Conservation (phyloP, 2,797 vertebrate species). For the Salarias fasciatus region DNA sequence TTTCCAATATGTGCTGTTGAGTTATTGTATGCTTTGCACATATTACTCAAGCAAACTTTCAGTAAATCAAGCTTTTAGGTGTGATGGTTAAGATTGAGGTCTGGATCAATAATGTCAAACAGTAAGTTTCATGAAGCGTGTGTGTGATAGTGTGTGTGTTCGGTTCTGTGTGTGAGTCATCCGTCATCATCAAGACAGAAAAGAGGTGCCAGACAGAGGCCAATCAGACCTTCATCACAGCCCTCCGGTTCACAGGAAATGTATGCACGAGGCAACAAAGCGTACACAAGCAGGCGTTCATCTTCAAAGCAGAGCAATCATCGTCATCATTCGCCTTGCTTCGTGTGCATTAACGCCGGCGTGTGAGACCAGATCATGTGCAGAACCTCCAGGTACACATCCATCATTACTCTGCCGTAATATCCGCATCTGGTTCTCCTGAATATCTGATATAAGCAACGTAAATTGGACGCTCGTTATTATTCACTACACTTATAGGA, state of each 20-base stretch:
- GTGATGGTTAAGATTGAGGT: too few species aligned
- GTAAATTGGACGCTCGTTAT: constrained; percentile 6
- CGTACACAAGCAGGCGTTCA: constrained; percentile 15
- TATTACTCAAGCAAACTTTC: too few species aligned
- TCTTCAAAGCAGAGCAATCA: constrained; percentile 48
- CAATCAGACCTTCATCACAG: constrained; percentile 52
- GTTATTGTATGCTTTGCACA: too few species aligned
- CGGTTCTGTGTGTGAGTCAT: constrained; percentile 26
- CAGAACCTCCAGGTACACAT: constrained; percentile 26
- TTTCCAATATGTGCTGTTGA: too few species aligned
- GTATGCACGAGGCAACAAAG: constrained; percentile 45
- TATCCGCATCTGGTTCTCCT: constrained; percentile 7
- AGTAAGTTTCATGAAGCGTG: neutral
- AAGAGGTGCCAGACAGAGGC: constrained; percentile 40
- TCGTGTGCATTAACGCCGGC: constrained; percentile 11
- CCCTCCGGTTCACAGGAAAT: constrained; percentile 43
- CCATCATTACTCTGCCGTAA: neutral
- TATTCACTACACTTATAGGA: constrained; percentile 9
- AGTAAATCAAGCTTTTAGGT: too few species aligned
- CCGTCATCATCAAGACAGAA: constrained; percentile 53
- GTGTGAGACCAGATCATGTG: constrained; percentile 4
- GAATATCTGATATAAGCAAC: constrained; percentile 13
- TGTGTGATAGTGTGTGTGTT: constrained; percentile 1
- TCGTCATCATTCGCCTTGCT: constrained; percentile 20
- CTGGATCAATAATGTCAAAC: too few species aligned